Base-by-base conservation (phyloP, 2,113 vertebrate genomes). In the Varanus salvator region DNA sequence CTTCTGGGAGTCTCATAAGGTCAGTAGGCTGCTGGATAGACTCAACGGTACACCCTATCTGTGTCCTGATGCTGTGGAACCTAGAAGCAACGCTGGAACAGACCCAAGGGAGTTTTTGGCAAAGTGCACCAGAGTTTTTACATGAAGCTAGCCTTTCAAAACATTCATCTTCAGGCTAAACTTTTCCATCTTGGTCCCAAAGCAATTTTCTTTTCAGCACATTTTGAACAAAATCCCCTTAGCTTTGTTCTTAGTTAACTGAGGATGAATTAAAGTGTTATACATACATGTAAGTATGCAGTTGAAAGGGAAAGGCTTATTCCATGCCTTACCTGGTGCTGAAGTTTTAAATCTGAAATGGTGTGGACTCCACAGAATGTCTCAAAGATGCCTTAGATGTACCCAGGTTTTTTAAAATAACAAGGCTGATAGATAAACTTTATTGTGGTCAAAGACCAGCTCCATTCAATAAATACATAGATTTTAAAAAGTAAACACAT, bases 141-240 rank as follows among this genome's bases (percentile, higher is more conserved):
- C 68, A 52, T 84, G 92, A 91, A 94, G 91, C 86, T 29, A 64
- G 81, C 29, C 89, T 83, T 95, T 92, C 93, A 94, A 91, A 94
- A 93, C 85, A 52, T 93, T 94, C 17, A 85, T 74, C 50, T 88
- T 94, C 89, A 92, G 91, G 92, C 80, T 87, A 85, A 84, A 85
- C 86, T 96, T 96, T 93, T 94, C 89, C 94, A 93, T 93, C 69
- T 92, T 85, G 93, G 88, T 87, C 50, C 86, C 38, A 84, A 60
- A 84, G 64, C n/a, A 66, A 88, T 90, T 90, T 74, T 72, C 29
- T 80, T 88, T 83, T 95, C 77, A 66, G 74, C 71, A 83, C 93
- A n/a, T 50, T 92, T 64, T 52, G 60, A 87, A 76, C 31, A 81
- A 89, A 95, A 57, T 44, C 52, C 44, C 87, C 80, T 85, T 85